Evolutionary conservation across 2,113 vertebrate genomes (phyloP), one percentile per base, ranked within the genome.

Genomic region (Isurus oxyrinchus): DNA sequence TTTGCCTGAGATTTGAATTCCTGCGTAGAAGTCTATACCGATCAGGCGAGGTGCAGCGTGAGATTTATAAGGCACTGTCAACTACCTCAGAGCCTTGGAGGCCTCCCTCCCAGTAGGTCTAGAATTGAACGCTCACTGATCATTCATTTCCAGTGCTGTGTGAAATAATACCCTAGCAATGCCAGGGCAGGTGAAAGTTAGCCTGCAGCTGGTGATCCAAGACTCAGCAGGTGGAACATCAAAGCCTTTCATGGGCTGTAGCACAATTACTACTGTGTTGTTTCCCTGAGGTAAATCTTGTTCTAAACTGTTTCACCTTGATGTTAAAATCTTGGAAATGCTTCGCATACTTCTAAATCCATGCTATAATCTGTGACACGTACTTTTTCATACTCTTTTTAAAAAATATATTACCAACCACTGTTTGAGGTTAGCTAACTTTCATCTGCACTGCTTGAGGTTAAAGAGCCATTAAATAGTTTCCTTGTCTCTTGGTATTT

Each of bases 271-370:
- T 72, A 69, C 94, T 76, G 66, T 72, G 55, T 67, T 76, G 66
- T 95, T 95, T 95, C 94, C 94, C 94, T 95, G 67, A 95, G 94
- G 94, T 95, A 95, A 95, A 95, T 31, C 94, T 27, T 76, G 49
- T 72, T 95, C 44, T 69, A 53, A 95, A 72, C 66, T 95, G 66
- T 95, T 72, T 95, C 94, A 72, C 66, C 94, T 95, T 95, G 94
- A 95, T 95, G 94, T 95, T 72, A 72, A 95, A 35, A 53, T 76
- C 44, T 95, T 69, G 40, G 94, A 67, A 95, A 55, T 95, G 72
- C 94, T 67, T 72, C 27, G 49, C 94, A 95, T 95, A 72, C 27
- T 95, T 95, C 63, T 31, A 53, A 95, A 95, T 72, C 49, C 44
- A 72, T 95, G 94, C 67, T 76, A 76, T 55, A 95, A 95, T 95